A percentile compares a stretch with the other conserved stretches of the same genome.
Evolutionary conservation across 2,113 vertebrate genomes (phyloP).

Genomic region (Phalacrocorax pelagicus): DNA sequence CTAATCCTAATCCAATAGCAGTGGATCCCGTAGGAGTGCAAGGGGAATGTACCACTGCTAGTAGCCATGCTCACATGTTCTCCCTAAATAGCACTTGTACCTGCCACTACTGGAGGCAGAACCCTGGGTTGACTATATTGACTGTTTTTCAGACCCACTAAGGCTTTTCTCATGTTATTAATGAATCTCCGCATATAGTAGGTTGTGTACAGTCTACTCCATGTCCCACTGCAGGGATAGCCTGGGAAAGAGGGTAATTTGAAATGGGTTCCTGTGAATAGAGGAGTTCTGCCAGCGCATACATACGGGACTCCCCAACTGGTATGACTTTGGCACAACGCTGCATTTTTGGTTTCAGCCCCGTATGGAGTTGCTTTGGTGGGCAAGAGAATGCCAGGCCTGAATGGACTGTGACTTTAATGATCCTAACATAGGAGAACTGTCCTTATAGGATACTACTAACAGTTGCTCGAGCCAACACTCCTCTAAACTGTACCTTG

Average conservation of each 20-base stretch:
- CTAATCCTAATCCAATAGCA: not conserved
- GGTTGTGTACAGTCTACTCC: not conserved
- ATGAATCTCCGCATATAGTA: not conserved
- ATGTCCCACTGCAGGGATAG: not conserved
- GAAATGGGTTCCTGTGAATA: not conserved
- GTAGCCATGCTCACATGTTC: not conserved
- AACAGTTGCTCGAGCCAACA: not conserved
- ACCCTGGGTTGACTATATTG: not conserved
- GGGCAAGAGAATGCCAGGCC: not conserved
- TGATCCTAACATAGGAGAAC: not conserved
- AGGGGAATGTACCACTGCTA: not conserved
- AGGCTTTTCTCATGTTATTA: not conserved
- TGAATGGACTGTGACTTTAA: not conserved
- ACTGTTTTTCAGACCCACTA: not conserved
- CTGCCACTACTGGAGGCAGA: not conserved
- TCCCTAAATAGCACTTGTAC: not conserved
- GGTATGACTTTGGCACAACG: fast-evolving
- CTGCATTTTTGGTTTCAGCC: not conserved
- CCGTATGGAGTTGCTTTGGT: not conserved
- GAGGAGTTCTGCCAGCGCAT: not conserved
- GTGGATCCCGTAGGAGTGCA: not conserved
- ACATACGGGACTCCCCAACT: not conserved
- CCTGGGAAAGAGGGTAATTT: not conserved
- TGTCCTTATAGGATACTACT: not conserved
- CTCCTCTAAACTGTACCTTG: not conserved